These are phyloP conservation scores for Cinara cedri DNA, from an alignment of 2,888 invertebrate genomes.

Conservation along the genomic window DNA sequence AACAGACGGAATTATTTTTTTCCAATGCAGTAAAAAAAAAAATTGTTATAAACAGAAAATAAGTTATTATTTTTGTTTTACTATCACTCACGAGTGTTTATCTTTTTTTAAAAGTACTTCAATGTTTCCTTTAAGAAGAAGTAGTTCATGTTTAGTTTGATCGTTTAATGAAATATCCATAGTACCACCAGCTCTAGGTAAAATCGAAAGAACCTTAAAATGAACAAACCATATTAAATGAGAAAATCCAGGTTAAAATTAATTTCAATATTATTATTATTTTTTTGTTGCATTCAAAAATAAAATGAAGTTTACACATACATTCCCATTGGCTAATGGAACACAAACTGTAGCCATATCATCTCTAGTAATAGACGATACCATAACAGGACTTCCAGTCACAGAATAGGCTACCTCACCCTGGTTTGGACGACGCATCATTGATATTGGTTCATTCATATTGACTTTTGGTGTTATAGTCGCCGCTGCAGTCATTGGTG, in stretches of 20 bases:
- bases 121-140: conserved; percentile 43
- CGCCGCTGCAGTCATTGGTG: conserved; percentile 5
- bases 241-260: no score
- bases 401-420: conserved; percentile 58
- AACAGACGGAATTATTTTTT: no score
- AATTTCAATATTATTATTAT: no score
- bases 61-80: no score
- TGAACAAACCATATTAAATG: not conserved
- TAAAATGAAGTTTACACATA: not conserved
- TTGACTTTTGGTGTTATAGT: conserved; percentile 58
- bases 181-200: conserved; percentile 54
- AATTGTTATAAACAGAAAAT: no score
- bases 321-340: conserved; percentile 57
- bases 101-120: conserved; percentile 39
- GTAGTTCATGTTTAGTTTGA: conserved; percentile 48
- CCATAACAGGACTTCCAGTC: conserved; percentile 58
- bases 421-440: conserved; percentile 58
- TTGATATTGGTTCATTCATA: conserved; percentile 57
- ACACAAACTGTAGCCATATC: conserved; percentile 57
- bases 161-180: conserved; percentile 54
- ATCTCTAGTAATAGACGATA: conserved; percentile 55
- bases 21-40: no score
- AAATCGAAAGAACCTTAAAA: conserved; percentile 55
- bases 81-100: not conserved
- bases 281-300: no score